phyloP scores from a whole-genome alignment of 2,888 invertebrate species.

The Lasioglossum lativentre region DNA sequence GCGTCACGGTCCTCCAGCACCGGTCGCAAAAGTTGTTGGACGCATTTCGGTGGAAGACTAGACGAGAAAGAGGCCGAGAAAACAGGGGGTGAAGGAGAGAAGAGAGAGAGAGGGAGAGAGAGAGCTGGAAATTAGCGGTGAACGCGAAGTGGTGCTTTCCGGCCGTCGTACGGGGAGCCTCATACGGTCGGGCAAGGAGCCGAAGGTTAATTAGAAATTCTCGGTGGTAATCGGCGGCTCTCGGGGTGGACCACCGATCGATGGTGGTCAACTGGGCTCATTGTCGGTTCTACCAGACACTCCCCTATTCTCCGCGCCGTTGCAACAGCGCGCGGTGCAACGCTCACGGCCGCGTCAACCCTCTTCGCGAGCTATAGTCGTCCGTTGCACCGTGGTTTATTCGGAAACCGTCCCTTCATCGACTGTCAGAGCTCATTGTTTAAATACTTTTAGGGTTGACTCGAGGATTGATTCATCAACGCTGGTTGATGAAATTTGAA shows the following conservation, averaged over 20 bases:
- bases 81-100: not conserved
- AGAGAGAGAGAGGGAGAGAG: not conserved
- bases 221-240: constrained; percentile 65
- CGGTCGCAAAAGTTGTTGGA: constrained; percentile 16
- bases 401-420: constrained; percentile 14
- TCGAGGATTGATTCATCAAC: not conserved
- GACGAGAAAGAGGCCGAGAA: not conserved
- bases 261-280: constrained; percentile 62
- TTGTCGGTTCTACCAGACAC: constrained; percentile 52
- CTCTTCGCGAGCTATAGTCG: constrained; percentile 10
- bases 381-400: constrained; percentile 27
- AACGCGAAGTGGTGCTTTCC: constrained; percentile 55
- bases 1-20: not conserved
- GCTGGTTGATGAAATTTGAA: not conserved
- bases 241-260: constrained; percentile 64
- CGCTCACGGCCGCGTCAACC: constrained; percentile 17
- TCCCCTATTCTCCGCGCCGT: constrained; percentile 33
- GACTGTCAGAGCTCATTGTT: not conserved
- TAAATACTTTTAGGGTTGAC: not conserved
- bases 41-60: not conserved
- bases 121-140: constrained; percentile 58
- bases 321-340: constrained; percentile 21
- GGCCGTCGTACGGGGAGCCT: constrained; percentile 34
- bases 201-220: constrained; percentile 71
- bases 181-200: constrained; percentile 51